Percentiles rank a stretch among this genome's conserved stretches.
phyloP scores from a whole-genome alignment of 2,888 invertebrate species.

The Sinodicranocentrus sp. region DNA sequence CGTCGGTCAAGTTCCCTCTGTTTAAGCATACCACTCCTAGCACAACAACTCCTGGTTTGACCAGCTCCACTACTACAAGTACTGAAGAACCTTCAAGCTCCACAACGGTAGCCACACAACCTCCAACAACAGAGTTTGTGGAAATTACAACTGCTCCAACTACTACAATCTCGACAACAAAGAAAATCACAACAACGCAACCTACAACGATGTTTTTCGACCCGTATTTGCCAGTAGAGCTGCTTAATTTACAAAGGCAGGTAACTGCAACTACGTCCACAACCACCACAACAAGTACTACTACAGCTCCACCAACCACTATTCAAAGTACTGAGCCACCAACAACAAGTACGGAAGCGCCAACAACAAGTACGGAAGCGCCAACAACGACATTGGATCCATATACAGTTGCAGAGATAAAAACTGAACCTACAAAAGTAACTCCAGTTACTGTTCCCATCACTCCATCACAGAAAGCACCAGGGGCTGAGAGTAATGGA shows the following conservation, averaged over 20 bases:
- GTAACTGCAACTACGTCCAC: constrained; percentile 10
- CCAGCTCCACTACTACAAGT: constrained; percentile 7
- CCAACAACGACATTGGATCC: constrained; percentile 20
- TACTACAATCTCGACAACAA: constrained; percentile 39
- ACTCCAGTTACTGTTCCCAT: background rate
- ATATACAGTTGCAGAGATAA: background rate
- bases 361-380: constrained; percentile 31
- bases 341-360: too few species aligned
- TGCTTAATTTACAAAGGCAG: constrained; percentile 65
- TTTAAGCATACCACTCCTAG: constrained; percentile 64
- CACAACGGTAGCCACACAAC: background rate
- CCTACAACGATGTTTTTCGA: constrained; percentile 58
- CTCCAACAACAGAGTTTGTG: constrained; percentile 32
- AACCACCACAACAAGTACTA: constrained; percentile 14
- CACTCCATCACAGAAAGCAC: background rate
- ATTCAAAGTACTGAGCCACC: constrained; percentile 18
- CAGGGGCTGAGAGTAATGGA: constrained; percentile 21
- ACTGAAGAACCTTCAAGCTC: constrained; percentile 15
- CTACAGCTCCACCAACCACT: constrained; percentile 28
- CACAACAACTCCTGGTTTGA: constrained; percentile 38
- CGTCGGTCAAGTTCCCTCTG: constrained; percentile 50
- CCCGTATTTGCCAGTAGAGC: constrained; percentile 65
- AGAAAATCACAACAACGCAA: constrained; percentile 47
- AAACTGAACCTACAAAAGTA: background rate
- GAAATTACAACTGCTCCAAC: constrained; percentile 48